phyloP scores from a whole-genome alignment of 1,140 invertebrate species.

The Aphelinus certus region DNA sequence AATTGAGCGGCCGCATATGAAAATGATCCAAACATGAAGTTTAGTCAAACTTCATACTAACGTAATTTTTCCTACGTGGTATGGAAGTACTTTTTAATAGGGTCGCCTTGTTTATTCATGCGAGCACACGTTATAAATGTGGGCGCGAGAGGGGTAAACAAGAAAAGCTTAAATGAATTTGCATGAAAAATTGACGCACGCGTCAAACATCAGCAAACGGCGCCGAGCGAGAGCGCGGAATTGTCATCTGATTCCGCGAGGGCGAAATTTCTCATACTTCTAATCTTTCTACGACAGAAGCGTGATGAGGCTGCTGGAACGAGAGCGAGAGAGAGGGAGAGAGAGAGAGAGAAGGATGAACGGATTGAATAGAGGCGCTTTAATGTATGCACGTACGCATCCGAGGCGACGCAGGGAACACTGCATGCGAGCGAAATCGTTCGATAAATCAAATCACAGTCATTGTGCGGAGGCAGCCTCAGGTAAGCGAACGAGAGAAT shows the following conservation, averaged over 20 bases:
- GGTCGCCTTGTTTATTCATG: too few relatives aligned
- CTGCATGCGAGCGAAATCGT: conserved; percentile 49
- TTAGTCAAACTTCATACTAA: too few relatives aligned
- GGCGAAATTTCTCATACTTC: conserved; percentile 37
- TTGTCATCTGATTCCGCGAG: conserved; percentile 29
- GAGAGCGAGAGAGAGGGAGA: conserved; percentile 26
- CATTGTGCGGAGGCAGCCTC: conserved; percentile 56
- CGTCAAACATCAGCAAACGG: conserved; percentile 7
- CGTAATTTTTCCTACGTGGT: too few relatives aligned
- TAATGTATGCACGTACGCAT: conserved; percentile 48
- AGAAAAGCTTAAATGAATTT: conserved; percentile 38
- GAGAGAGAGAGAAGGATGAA: conserved; percentile 21
- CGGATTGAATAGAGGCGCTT: conserved; percentile 37
- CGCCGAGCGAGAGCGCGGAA: neutral
- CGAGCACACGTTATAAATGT: too few relatives aligned
- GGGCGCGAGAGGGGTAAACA: conserved; percentile 32
- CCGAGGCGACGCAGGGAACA: conserved; percentile 40
- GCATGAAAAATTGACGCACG: conserved; percentile 28
- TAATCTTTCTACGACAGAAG: conserved; percentile 34
- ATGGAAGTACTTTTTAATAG: too few relatives aligned
- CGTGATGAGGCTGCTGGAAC: conserved; percentile 11
- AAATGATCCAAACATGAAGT: too few relatives aligned
- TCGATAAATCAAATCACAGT: conserved; percentile 64
- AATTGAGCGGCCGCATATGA: too few relatives aligned
- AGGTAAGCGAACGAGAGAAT: conserved; percentile 51